Conservation (phyloP, 2,888 invertebrate genomes). For the Bimastos eiseni region DNA sequence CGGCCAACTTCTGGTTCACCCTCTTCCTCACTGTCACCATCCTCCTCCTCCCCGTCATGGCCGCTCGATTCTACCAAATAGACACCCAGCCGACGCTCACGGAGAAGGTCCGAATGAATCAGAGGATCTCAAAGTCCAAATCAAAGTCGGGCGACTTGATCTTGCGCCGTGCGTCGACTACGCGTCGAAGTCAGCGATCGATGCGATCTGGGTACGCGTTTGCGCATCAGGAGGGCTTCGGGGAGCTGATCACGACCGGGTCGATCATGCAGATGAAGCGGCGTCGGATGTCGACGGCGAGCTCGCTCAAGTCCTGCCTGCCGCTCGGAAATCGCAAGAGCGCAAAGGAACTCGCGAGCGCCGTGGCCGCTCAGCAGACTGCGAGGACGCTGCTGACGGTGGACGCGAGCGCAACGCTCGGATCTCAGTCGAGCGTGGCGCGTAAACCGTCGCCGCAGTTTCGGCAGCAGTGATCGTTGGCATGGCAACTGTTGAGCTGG, state of each 20-base stretch:
- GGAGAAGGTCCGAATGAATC: constrained; percentile 81
- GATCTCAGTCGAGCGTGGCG: not conserved
- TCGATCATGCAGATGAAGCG: constrained; percentile 76
- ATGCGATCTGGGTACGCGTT: constrained; percentile 85
- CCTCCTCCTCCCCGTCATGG: constrained; percentile 87
- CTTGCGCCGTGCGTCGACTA: constrained; percentile 61
- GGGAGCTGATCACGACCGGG: constrained; percentile 92
- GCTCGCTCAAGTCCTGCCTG: constrained; percentile 22
- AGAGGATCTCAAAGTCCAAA: constrained; percentile 67
- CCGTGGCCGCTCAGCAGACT: not conserved
- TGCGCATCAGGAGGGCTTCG: constrained; percentile 94
- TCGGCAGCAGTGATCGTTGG: constrained; percentile 13
- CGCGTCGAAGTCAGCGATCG: constrained; percentile 75
- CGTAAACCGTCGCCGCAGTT: not conserved
- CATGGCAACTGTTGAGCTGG: not conserved
- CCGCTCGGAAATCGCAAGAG: constrained; percentile 21
- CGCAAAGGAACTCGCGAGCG: not conserved
- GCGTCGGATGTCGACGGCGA: constrained; percentile 24
- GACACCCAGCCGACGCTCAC: constrained; percentile 88
- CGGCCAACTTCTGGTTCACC: constrained; percentile 77
- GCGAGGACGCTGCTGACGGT: not conserved
- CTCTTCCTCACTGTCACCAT: constrained; percentile 74
- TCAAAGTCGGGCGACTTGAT: constrained; percentile 53
- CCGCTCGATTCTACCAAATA: constrained; percentile 86
- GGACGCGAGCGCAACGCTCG: not conserved